Percentiles rank a stretch among this genome's conserved stretches.
phyloP scores from a whole-genome alignment of 2,113 vertebrate genomes.

The Tauraco erythrolophus region DNA sequence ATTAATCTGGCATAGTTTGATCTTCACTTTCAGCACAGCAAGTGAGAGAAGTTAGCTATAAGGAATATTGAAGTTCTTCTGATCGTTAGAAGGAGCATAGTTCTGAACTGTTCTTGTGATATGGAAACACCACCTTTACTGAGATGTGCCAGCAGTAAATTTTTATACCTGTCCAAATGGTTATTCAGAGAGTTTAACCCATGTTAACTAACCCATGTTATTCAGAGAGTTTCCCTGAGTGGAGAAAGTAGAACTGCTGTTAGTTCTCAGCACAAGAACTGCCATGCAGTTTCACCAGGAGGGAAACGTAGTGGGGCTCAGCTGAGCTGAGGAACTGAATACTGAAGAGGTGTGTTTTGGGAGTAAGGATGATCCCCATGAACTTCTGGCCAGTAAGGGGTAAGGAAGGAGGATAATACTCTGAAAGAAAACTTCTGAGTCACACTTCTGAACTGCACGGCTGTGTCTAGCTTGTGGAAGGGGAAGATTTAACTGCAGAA shows the following conservation, averaged over 20 bases:
- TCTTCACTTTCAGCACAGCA: not conserved
- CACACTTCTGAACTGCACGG: not conserved
- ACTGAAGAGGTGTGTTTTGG: not conserved
- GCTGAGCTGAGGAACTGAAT: not conserved
- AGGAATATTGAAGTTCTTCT: not conserved
- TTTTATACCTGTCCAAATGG: not conserved
- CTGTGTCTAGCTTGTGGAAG: not conserved
- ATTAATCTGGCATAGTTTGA: not conserved
- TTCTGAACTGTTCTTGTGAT: not conserved
- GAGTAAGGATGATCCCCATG: not conserved
- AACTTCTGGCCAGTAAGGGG: not conserved
- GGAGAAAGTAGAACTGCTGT: rapidly evolving
- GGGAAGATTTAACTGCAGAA: not conserved
- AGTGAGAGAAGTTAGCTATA: not conserved
- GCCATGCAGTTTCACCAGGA: not conserved
- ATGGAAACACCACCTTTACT: not conserved
- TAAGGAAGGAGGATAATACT: not conserved
- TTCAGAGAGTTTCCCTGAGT: not conserved
- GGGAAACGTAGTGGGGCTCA: not conserved
- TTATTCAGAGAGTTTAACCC: not conserved
- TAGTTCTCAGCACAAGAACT: not conserved
- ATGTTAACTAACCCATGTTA: too few species aligned
- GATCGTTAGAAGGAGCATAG: not conserved
- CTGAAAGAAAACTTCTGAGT: not conserved
- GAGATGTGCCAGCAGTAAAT: not conserved